phyloP scores from a whole-genome alignment of 2,113 vertebrate species.

The Scytalopus superciliaris region DNA sequence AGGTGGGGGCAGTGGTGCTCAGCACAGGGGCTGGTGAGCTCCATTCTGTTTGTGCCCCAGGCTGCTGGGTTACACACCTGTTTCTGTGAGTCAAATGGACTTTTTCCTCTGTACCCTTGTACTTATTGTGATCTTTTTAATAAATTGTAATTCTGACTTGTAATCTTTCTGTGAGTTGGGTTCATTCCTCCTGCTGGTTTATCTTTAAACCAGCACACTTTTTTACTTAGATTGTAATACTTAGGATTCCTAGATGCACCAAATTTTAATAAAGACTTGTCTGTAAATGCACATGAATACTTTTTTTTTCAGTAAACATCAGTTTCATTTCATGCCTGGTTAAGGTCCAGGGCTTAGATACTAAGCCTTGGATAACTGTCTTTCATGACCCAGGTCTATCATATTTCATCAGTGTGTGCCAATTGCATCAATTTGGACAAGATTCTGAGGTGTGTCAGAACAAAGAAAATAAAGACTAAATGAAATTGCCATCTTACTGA shows the following conservation, averaged over 20 bases:
- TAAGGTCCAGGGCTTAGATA: background rate
- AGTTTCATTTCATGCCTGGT: background rate
- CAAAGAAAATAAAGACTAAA: background rate
- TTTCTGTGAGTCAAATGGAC: too few species aligned
- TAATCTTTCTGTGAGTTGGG: too few species aligned
- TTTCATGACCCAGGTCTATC: background rate
- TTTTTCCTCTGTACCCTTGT: too few species aligned
- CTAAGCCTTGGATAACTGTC: background rate
- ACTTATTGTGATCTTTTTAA: too few species aligned
- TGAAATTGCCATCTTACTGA: background rate
- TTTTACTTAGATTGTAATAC: background rate
- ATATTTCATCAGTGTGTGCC: background rate
- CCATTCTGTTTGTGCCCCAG: too few species aligned
- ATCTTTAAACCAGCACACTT: too few species aligned
- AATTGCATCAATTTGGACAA: background rate
- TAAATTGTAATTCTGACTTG: too few species aligned
- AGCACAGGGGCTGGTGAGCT: too few species aligned
- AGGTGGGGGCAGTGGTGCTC: too few species aligned
- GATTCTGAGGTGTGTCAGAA: background rate
- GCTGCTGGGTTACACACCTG: too few species aligned
- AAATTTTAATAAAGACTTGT: background rate
- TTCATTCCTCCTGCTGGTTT: too few species aligned
- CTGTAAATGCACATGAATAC: background rate
- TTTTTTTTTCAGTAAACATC: background rate
- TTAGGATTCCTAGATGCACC: background rate